These are phyloP conservation scores for Setipinna tenuifilis DNA, from an alignment of 2,797 vertebrate genomes.

Conservation along the genomic window DNA sequence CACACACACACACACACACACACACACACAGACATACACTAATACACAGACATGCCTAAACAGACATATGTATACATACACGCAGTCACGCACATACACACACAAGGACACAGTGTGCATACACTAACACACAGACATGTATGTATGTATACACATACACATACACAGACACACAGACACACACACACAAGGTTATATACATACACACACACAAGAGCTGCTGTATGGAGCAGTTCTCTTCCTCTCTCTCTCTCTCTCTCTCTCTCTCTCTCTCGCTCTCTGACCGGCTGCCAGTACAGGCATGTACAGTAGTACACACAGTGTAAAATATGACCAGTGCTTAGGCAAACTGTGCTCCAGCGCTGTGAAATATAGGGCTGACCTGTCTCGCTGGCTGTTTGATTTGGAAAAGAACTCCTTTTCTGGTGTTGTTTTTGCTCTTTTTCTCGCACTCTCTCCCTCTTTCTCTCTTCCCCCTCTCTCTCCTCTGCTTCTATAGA, in stretches of 20 bases:
- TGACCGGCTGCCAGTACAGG: not conserved
- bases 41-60: not conserved
- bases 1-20: not conserved
- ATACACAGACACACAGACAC: not conserved
- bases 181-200: not conserved
- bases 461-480: not conserved
- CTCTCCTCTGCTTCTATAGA: not conserved
- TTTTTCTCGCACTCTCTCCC: conserved; percentile 51
- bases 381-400: conserved; percentile 76
- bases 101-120: not conserved
- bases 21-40: not conserved
- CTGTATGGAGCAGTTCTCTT: conserved; percentile 73
- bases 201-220: conserved; percentile 38
- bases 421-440: conserved; percentile 42
- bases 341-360: conserved; percentile 75
- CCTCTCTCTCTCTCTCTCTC: no score
- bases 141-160: no score
- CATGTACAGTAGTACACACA: conserved; percentile 55
- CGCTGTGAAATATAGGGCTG: conserved; percentile 74
- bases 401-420: conserved; percentile 69
- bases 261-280: conserved; percentile 29
- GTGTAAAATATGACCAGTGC: conserved; percentile 74
- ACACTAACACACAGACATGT: not conserved
- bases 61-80: not conserved
- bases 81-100: conserved; percentile 69